These are phyloP conservation scores for Chionomys nivalis DNA, from an alignment of 2,113 vertebrate genomes.

Conservation along the genomic window DNA sequence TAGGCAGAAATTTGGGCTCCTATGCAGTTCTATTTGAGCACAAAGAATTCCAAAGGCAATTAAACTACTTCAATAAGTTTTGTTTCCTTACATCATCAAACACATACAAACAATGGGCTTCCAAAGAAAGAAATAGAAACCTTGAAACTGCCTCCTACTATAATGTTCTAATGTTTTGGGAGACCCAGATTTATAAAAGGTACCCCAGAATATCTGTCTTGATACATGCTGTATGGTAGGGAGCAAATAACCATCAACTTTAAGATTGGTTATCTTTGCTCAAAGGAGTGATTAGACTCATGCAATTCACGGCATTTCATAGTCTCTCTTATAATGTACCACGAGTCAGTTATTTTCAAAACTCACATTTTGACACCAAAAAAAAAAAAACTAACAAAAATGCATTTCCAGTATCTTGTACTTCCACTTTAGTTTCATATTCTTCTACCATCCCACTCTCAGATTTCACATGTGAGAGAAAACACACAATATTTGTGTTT, in stretches of 20 bases:
- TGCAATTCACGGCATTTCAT: background rate
- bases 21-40: background rate
- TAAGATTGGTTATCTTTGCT: background rate
- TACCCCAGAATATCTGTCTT: background rate
- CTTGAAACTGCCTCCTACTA: background rate
- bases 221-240: background rate
- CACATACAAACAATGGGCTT: background rate
- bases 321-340: background rate
- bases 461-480: background rate
- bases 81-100: slow-evolving; percentile 4
- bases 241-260: slow-evolving; percentile 3
- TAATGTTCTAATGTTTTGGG: background rate
- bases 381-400: background rate
- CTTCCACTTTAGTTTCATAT: background rate
- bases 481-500: background rate
- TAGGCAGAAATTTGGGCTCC: background rate
- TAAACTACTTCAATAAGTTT: background rate
- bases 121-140: background rate
- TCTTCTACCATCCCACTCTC: no score
- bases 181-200: background rate
- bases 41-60: background rate
- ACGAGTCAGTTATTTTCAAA: slow-evolving; percentile 40
- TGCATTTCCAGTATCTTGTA: background rate
- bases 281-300: background rate
- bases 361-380: slow-evolving; percentile 23